Conservation (phyloP, 2,113 vertebrate genomes). For the Rattus rattus region DNA sequence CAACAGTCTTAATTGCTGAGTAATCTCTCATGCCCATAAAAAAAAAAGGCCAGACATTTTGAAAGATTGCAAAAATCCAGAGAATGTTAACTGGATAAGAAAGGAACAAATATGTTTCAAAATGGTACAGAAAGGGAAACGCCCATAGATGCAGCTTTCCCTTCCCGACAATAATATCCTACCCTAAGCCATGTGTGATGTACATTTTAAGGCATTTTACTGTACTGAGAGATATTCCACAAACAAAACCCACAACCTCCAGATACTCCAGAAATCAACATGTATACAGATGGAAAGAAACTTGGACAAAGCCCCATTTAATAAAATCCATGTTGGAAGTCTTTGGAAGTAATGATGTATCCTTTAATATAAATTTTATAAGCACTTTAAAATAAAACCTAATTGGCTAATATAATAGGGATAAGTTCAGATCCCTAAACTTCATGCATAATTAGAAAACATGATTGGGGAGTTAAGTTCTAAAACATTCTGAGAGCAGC, state of each 20-base stretch:
- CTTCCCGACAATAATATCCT: background rate
- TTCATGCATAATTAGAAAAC: background rate
- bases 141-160: no score
- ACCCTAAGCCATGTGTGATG: background rate
- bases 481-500: background rate
- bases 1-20: background rate
- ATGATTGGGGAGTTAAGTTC: background rate
- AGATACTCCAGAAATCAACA: background rate
- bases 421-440: background rate
- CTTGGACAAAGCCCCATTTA: background rate
- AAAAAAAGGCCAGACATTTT: background rate
- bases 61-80: constrained; percentile 9
- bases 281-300: background rate
- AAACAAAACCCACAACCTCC: background rate
- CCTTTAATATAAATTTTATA: background rate
- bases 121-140: background rate
- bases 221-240: background rate
- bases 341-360: background rate
- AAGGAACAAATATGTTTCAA: background rate
- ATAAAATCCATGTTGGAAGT: constrained; percentile 17
- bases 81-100: background rate
- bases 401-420: background rate
- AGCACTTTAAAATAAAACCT: constrained; percentile 5
- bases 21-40: background rate
- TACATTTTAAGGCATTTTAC: background rate